A percentile compares a stretch with the other conserved stretches of the same genome.
Conservation (phyloP, 1,140 invertebrate genomes). For the Schlechtendalia chinensis region DNA sequence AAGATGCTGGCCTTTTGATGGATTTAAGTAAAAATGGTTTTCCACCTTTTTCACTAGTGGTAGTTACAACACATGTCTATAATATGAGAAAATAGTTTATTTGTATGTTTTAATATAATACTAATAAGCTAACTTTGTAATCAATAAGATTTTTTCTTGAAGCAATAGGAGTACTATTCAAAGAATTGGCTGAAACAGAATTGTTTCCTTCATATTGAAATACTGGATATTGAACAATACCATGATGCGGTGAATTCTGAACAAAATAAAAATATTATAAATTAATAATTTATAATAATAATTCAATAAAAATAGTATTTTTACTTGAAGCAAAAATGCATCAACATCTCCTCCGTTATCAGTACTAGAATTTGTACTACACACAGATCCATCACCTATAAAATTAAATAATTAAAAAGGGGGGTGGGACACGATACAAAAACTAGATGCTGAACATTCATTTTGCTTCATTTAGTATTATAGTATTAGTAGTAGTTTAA, state of each 20-base stretch:
- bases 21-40: conserved; percentile 47
- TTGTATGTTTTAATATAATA: neutral
- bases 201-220: conserved; percentile 31
- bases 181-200: conserved; percentile 35
- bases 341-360: conserved; percentile 43
- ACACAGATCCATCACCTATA: conserved; percentile 43
- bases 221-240: conserved; percentile 28
- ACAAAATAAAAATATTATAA: neutral
- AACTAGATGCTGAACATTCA: neutral
- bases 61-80: conserved; percentile 41
- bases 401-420: neutral
- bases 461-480: too few species aligned
- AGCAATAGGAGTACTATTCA: conserved; percentile 42
- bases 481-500: too few species aligned
- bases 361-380: conserved; percentile 42
- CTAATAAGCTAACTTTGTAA: conserved; percentile 15
- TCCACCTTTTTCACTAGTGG: conserved; percentile 31
- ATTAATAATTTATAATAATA: neutral
- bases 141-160: conserved; percentile 40
- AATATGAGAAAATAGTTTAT: neutral
- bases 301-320: neutral
- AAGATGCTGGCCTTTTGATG: conserved; percentile 40
- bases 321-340: conserved; percentile 46
- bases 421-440: neutral
- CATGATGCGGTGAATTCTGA: conserved; percentile 41